Conservation (phyloP, 1,140 invertebrate species). For the Penaeus vannamei region DNA sequence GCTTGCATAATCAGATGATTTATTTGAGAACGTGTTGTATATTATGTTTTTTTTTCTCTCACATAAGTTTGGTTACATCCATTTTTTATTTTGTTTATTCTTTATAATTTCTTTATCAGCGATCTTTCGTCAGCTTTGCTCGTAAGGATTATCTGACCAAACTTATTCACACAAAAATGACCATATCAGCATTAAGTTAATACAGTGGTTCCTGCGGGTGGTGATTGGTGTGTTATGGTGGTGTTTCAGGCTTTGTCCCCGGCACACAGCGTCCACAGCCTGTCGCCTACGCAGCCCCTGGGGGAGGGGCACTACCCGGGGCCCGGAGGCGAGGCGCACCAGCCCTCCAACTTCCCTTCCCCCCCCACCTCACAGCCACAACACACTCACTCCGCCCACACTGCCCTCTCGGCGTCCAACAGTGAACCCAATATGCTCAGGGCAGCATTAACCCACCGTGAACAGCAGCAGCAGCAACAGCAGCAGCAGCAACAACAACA, state of each 20-base stretch:
- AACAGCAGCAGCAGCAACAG: constrained; percentile 73
- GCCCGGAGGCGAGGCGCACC: constrained; percentile 73
- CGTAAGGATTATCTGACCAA: too few species aligned
- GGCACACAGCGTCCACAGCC: constrained; percentile 69
- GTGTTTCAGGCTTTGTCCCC: constrained; percentile 69
- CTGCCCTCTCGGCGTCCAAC: constrained; percentile 70
- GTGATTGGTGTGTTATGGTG: constrained; percentile 56
- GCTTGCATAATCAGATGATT: too few species aligned
- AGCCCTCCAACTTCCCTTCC: constrained; percentile 65
- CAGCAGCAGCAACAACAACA: constrained; percentile 78
- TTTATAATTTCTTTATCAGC: too few species aligned
- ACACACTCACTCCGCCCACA: constrained; percentile 74
- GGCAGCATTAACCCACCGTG: constrained; percentile 78
- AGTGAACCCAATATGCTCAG: constrained; percentile 78
- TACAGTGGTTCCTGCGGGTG: constrained; percentile 3
- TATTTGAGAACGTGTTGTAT: too few species aligned
- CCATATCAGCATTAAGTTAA: background rate
- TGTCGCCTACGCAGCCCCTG: constrained; percentile 69
- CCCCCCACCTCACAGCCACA: constrained; percentile 71
- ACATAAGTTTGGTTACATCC: too few species aligned
- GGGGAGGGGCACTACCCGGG: constrained; percentile 75
- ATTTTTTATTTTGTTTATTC: too few species aligned
- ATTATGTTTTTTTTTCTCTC: too few species aligned
- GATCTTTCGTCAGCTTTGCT: too few species aligned
- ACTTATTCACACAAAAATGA: background rate